Base-by-base conservation (phyloP, 2,797 vertebrate species). In the Distichodus sexfasciatus region DNA sequence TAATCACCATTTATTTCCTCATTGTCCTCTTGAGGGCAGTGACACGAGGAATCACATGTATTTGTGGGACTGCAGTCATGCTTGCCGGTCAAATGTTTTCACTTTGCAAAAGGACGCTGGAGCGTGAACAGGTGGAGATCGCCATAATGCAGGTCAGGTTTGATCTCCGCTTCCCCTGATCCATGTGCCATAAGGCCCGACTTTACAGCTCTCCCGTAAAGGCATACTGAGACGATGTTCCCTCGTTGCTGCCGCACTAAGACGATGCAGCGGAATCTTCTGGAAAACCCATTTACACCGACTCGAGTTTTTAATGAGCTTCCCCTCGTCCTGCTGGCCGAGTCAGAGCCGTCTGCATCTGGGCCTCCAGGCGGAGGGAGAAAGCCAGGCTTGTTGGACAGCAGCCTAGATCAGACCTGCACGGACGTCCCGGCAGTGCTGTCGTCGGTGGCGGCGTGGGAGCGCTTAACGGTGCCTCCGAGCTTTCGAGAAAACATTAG, bases 251-350 rank as follows among this genome's bases (percentile, higher is more conserved):
- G 9, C 3, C 23, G 6, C 14, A 57, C 36, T 19, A 51, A 14
- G 44, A 19, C 38, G 12, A 46, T 64, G 38, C 46, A 15, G 21
- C 40, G 41, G 50, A 43, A 48, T 69, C 43, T 62, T 50, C 62
- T 77, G 72, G 66, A 59, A 69, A 80, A 75, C 21, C 63, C 62
- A 71, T 80, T 72, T 59, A 38, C 44, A 44, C 23, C 29, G 36
- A 53, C 31, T 66, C 33, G 14, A 51, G 7, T 41, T 54, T 63
- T 70, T 71, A 66, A 68, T 44, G 46, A 59, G 17, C 38, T 55
- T 74, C 66, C 66, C 65, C 50, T 65, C 50, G 46, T 65, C 64
- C 58, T 44, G n/a, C 41, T 29, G 43, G 38, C 64, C 51, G 8
- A 19, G 44, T 66, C 54, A 10, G 15, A 29, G 61, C 33, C 63